Evolutionary conservation across 1,140 invertebrate genomes (phyloP), one percentile per base, ranked within the genome.

Genomic region (Drosophila yakuba): DNA sequence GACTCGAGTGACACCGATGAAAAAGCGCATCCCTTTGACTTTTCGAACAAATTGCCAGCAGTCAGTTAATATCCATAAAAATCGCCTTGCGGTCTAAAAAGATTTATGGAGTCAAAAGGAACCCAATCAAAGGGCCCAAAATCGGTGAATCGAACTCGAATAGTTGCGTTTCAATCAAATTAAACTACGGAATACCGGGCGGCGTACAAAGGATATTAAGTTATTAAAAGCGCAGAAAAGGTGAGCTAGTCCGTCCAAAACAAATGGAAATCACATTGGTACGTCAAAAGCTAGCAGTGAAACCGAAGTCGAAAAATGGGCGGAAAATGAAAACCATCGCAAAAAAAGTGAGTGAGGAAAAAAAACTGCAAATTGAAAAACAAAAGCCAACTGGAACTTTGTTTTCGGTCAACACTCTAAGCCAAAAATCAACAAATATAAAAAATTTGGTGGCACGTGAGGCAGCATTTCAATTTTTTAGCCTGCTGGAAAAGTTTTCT

Each of bases 371-470:
- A 86, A 86, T 86, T 88, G 83, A 88, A 86, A 86, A 86, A 86
- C 79, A 82, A 86, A 88, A 88, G 83, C 79, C 74, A 82, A 88
- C 74, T 72, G 75, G 66, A 84, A 86, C 84, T 86, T 88, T 88
- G 79, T 89, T 90, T 88, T 89, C 83, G 84, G 84, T 89, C 84
- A 89, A 89, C 85, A 89, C 84, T 89, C 84, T 89, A 89, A 89
- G 85, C 84, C 85, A 90, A 89, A 89, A 89, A 89, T 89, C 85
- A 89, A 89, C 84, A 89, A 89, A 90, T 84, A 82, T 82, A 86
- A 86, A 86, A 86, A 86, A 82, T 81, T 86, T 74, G 41, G 36
- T 48, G 72, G 83, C 83, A 89, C 84, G 84, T 89, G 84, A 89
- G 84, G 85, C 59, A 80, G 85, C 84, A 89, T 89, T 89, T 89